phyloP scores from a whole-genome alignment of 2,797 vertebrate genomes.

The Tarsius wallacei region DNA sequence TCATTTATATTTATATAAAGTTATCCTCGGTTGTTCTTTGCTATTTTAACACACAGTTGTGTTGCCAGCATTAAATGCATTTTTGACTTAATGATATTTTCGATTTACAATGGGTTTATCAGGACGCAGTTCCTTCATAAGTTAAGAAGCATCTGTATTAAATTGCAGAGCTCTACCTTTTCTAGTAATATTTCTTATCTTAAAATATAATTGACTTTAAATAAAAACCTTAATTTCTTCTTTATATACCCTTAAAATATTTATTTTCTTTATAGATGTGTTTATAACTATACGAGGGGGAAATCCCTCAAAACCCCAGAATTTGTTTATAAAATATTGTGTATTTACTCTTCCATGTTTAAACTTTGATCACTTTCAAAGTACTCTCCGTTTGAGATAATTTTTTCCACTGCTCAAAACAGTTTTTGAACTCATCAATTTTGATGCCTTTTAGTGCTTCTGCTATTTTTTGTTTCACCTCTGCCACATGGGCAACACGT shows the following conservation, averaged over 20 bases:
- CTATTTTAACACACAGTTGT: not conserved
- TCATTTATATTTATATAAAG: not conserved
- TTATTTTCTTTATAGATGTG: not conserved
- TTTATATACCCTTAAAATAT: slow-evolving; percentile 3
- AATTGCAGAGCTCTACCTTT: not conserved
- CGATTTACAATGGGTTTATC: not conserved
- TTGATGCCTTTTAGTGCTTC: too few species aligned
- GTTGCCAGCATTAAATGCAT: not conserved
- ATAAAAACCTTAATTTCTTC: not conserved
- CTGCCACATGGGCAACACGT: too few species aligned
- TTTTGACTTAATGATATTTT: not conserved
- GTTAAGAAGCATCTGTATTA: not conserved
- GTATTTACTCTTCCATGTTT: too few species aligned
- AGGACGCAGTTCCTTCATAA: not conserved
- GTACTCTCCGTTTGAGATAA: too few species aligned
- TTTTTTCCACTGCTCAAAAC: too few species aligned
- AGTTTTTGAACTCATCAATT: too few species aligned
- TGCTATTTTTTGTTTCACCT: too few species aligned
- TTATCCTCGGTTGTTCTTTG: not conserved
- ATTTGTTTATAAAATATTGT: too few species aligned
- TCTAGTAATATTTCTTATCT: not conserved
- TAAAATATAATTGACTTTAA: not conserved
- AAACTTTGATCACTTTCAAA: too few species aligned
- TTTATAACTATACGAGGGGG: not conserved
- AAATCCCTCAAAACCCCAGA: too few species aligned